Evolutionary conservation across 2,113 vertebrate species (phyloP).

Genomic region (Neotoma lepida): DNA sequence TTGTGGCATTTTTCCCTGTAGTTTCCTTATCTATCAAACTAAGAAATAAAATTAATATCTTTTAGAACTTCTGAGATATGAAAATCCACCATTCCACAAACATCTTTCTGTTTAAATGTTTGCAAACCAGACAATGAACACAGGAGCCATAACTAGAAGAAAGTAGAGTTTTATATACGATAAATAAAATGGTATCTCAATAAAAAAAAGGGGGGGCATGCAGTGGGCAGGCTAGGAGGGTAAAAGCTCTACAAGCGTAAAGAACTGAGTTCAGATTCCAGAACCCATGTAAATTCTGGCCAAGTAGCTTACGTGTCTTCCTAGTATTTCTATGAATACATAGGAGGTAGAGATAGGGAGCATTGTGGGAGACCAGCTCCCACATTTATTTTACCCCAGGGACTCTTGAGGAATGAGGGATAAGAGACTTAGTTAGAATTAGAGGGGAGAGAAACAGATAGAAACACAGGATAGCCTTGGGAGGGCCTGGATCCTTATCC

Average conservation of each 20-base stretch:
- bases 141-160: background rate
- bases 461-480: too few relatives aligned
- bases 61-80: background rate
- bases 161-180: background rate
- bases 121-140: background rate
- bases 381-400: too few relatives aligned
- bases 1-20: background rate
- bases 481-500: too few relatives aligned
- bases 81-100: constrained; percentile 23
- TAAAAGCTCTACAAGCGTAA: background rate
- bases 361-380: too few relatives aligned
- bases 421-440: too few relatives aligned
- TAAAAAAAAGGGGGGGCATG: background rate
- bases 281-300: too few relatives aligned
- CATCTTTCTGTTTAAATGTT: background rate
- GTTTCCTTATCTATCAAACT: constrained; percentile 7
- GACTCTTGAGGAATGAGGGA: too few relatives aligned
- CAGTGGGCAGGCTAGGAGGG: background rate
- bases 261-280: background rate
- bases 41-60: background rate
- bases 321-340: too few relatives aligned
- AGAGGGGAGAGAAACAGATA: too few relatives aligned
- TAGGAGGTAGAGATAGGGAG: background rate
- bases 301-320: too few relatives aligned
- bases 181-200: background rate